Base-by-base conservation (phyloP, 2,888 invertebrate species). In the Drosophila leonis region DNA sequence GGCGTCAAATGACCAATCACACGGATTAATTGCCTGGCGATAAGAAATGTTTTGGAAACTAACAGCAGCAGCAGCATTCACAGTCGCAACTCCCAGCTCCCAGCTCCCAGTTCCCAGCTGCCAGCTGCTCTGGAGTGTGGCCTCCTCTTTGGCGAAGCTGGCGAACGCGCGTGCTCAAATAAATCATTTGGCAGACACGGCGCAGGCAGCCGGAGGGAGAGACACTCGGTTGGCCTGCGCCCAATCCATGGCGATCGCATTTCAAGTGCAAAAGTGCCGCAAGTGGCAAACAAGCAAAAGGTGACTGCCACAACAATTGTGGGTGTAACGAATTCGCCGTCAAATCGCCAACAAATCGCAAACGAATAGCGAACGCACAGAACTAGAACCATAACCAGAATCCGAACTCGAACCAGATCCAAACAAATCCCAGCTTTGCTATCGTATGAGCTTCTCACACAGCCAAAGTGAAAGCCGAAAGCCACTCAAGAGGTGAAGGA, bases 91-190 rank as follows among this genome's bases (percentile, higher is more conserved):
- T 37, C 20, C 24, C 51, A 35, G 31, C 49, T 37, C n/a, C 35
- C 48, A 68, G 69, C 59, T 41, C 6, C 39, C 48, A 48, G 48
- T 0, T 42, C 12, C 13, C 56, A 66, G 61, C 52, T 29, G 33
- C 10, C 18, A 55, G 48, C n/a, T n/a, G 48, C 62, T 74, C 52
- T 62, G 65, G 65, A 76, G 80, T 82, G 81, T 75, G 63, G 59
- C 65, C 72, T 48, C 49, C 20, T 46, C 64, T 31, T 7, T 33
- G 12, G 18, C 20, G 8, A 18, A 8, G 29, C 75, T 65, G 74
- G 75, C 74, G 73, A 78, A 73, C 78, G 90, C 91, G 91, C 91
- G 91, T 91, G 91, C 91, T 91, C 91, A 92, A 92, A 91, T 92
- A 91, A 91, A 91, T 91, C 92, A 92, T 91, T 91, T 83, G 65